phyloP scores from a whole-genome alignment of 2,113 vertebrate genomes.

The Alces alces region DNA sequence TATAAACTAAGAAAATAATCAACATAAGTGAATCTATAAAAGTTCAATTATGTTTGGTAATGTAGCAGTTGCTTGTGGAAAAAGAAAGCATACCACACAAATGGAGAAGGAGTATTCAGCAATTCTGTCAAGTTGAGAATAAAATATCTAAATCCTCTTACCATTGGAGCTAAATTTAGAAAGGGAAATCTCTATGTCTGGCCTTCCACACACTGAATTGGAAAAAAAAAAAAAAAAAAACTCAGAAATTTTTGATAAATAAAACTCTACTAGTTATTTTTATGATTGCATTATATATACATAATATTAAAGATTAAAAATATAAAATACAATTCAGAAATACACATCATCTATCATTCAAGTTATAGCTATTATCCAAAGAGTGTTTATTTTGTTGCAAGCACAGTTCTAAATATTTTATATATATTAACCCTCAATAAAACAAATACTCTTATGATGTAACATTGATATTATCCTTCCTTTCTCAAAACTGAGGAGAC shows the following conservation, averaged over 20 bases:
- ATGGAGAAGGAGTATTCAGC: neutral
- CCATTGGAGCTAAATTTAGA: conserved; percentile 13
- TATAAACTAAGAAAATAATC: neutral
- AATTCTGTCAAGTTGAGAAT: neutral
- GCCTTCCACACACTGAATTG: neutral
- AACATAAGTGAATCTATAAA: neutral
- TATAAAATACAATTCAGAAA: neutral
- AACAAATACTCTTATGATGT: neutral
- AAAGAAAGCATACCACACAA: neutral
- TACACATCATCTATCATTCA: neutral
- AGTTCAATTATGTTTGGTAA: neutral
- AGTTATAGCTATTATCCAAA: neutral
- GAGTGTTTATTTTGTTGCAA: neutral
- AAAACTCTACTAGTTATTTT: neutral
- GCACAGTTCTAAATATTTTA: neutral
- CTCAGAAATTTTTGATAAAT: neutral
- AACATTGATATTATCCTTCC: neutral
- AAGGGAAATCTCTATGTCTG: conserved; percentile 23
- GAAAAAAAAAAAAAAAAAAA: conserved; percentile 47
- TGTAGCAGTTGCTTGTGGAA: neutral
- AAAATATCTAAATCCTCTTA: conserved; percentile 17
- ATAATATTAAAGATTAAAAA: neutral
- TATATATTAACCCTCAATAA: neutral
- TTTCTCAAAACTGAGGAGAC: neutral
- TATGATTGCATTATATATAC: neutral